Evolutionary conservation across 1,140 invertebrate genomes (phyloP).

Genomic region (Prorops nasuta): DNA sequence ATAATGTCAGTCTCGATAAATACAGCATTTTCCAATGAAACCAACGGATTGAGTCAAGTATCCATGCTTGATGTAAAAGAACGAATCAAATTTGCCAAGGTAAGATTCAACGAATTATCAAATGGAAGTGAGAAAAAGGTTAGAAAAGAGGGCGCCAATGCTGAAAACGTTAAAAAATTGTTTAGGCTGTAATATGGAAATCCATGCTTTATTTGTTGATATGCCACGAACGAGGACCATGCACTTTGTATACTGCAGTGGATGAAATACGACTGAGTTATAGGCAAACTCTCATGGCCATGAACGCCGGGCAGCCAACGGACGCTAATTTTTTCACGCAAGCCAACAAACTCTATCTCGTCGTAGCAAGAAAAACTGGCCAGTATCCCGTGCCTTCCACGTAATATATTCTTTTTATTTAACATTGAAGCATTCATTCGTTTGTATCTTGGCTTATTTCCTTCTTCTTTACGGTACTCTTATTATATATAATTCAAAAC

Average conservation of each 20-base stretch:
- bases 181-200: slow-evolving; percentile 29
- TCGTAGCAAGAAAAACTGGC: slow-evolving; percentile 23
- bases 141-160: no score
- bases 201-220: slow-evolving; percentile 25
- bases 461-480: no score
- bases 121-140: no score
- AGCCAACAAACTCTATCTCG: slow-evolving; percentile 26
- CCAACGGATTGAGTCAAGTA: slow-evolving; percentile 3
- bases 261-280: slow-evolving; percentile 11
- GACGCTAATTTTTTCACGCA: slow-evolving; percentile 35
- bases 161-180: no score
- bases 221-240: slow-evolving; percentile 21
- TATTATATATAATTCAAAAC: not conserved
- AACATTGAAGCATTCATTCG: no score
- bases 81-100: no score
- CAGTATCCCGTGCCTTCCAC: slow-evolving; percentile 18
- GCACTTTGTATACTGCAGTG: slow-evolving; percentile 21
- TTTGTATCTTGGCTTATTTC: no score
- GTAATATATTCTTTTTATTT: no score
- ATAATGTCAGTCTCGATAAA: slow-evolving; percentile 10
- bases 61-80: no score
- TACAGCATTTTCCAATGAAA: slow-evolving; percentile 6
- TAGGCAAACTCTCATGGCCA: slow-evolving; percentile 25
- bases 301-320: slow-evolving; percentile 8
- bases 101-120: no score